Conservation (phyloP, 1,140 invertebrate genomes). For the Oryctes rhinoceros region DNA sequence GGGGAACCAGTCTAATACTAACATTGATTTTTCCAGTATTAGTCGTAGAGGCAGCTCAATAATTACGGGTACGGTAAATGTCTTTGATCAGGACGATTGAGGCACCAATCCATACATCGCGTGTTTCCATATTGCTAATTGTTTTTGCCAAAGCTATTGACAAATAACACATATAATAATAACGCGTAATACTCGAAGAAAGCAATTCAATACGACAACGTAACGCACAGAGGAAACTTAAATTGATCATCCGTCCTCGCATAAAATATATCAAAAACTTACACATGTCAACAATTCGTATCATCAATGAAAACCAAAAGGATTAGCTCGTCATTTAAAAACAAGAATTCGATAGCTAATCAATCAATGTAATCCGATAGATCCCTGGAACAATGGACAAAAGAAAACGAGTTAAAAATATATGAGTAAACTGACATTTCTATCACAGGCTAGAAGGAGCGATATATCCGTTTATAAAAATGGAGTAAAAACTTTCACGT, state of each 20-base stretch:
- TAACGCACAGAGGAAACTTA: neutral
- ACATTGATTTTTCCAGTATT: too few relatives aligned
- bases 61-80: too few relatives aligned
- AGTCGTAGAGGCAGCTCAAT: too few relatives aligned
- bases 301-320: too few relatives aligned
- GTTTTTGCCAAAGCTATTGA: neutral
- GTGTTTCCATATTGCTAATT: too few relatives aligned
- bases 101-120: too few relatives aligned
- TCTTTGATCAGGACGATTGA: too few relatives aligned
- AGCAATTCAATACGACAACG: neutral
- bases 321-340: too few relatives aligned
- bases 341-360: too few relatives aligned
- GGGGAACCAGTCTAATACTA: too few relatives aligned
- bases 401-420: slow-evolving; percentile 15
- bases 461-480: slow-evolving; percentile 41
- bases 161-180: slow-evolving; percentile 1
- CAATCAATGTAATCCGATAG: neutral
- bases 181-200: neutral
- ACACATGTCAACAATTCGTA: neutral
- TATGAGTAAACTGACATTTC: slow-evolving; percentile 44
- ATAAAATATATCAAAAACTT: slow-evolving; percentile 16
- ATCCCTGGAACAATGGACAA: slow-evolving; percentile 17
- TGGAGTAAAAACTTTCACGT: slow-evolving; percentile 39
- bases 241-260: neutral
- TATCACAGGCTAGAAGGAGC: slow-evolving; percentile 59